Percentiles rank a stretch among this genome's conserved stretches.
Conservation (phyloP, 1,140 invertebrate genomes). For the Bombus difficillimus region DNA sequence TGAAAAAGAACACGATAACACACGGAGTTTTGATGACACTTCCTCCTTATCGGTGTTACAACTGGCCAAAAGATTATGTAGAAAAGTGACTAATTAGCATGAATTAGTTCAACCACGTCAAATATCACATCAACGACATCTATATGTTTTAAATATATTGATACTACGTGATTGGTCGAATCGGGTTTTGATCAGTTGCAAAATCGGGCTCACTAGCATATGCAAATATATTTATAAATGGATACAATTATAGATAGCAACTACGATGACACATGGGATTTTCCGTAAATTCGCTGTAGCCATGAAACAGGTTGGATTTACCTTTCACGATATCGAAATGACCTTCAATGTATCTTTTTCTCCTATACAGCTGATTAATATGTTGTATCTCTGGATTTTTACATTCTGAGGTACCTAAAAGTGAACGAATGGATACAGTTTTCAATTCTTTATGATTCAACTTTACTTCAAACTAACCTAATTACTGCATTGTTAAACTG, state of each 20-base stretch:
- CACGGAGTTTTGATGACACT: constrained; percentile 54
- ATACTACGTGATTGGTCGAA: not conserved
- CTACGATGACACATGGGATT: constrained; percentile 54
- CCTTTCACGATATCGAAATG: constrained; percentile 11
- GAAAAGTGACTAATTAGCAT: constrained; percentile 22
- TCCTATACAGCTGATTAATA: not conserved
- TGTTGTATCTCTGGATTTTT: not conserved
- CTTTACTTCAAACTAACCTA: not conserved
- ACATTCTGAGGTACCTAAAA: not conserved
- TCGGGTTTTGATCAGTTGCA: not conserved
- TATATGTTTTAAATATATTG: not conserved
- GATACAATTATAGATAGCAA: not conserved
- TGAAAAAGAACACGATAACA: constrained; percentile 71
- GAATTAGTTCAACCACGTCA: not conserved
- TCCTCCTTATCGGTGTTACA: constrained; percentile 48
- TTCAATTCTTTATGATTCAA: not conserved
- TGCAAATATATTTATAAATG: constrained; percentile 25
- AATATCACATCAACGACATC: not conserved
- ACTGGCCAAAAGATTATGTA: constrained; percentile 38
- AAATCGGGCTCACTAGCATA: not conserved
- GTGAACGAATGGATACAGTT: not conserved
- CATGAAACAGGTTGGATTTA: constrained; percentile 8
- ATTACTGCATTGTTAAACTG: not conserved
- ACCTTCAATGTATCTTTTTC: constrained; percentile 15
- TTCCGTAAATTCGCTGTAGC: constrained; percentile 43